These are phyloP conservation scores for Iphiclides podalirius DNA, from an alignment of 2,888 invertebrate species.

Conservation along the genomic window DNA sequence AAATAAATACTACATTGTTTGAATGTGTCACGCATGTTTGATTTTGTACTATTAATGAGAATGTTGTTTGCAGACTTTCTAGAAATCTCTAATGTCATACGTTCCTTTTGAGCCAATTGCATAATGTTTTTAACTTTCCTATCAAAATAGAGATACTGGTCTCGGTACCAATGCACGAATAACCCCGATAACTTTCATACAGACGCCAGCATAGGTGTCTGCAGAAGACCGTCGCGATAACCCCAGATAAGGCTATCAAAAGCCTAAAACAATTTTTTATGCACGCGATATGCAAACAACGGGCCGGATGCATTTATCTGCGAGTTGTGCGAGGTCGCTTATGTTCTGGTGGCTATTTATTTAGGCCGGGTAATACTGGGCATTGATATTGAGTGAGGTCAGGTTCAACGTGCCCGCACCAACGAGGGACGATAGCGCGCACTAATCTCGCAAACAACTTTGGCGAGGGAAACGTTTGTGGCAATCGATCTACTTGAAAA, in stretches of 20 bases:
- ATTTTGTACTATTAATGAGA: no score
- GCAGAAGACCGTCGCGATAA: slow-evolving; percentile 30
- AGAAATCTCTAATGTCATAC: no score
- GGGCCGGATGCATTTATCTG: slow-evolving; percentile 68
- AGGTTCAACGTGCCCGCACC: slow-evolving; percentile 44
- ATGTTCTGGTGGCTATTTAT: slow-evolving; percentile 44
- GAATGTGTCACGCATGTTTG: no score
- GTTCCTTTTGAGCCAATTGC: no score
- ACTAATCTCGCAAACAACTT: slow-evolving; percentile 2
- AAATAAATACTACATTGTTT: no score
- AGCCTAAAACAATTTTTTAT: slow-evolving; percentile 35
- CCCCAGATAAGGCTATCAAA: slow-evolving; percentile 47
- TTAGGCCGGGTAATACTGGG: slow-evolving; percentile 46
- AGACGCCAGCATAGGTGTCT: slow-evolving; percentile 33
- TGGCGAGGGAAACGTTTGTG: slow-evolving; percentile 2
- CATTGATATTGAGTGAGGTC: slow-evolving; percentile 63
- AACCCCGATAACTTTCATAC: slow-evolving; percentile 37
- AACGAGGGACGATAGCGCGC: slow-evolving; percentile 6
- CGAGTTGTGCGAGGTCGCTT: slow-evolving; percentile 39
- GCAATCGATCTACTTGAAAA: not conserved
- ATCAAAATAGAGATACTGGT: slow-evolving; percentile 11
- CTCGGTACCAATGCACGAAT: slow-evolving; percentile 25
- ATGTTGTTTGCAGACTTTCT: no score
- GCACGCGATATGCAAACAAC: slow-evolving; percentile 40
- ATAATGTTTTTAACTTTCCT: slow-evolving; percentile 9